phyloP scores from a whole-genome alignment of 2,113 vertebrate genomes.

The Colius striatus region DNA sequence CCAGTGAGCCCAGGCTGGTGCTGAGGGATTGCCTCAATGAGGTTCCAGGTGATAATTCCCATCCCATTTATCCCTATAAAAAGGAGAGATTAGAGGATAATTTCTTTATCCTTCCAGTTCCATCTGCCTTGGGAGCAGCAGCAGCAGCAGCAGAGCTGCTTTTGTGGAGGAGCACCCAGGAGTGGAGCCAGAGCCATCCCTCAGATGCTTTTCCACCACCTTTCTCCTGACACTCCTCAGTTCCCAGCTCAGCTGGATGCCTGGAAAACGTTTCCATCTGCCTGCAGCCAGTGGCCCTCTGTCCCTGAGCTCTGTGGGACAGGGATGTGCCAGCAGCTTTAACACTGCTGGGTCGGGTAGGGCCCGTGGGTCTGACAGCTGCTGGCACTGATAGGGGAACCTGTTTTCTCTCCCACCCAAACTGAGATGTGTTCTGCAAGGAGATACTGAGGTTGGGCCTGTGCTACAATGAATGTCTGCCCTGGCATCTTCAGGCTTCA shows the following conservation, averaged over 20 bases:
- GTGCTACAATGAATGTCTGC: rapidly evolving
- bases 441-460: not conserved
- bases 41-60: rapidly evolving
- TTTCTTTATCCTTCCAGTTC: not conserved
- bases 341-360: no score
- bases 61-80: no score
- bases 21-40: not conserved
- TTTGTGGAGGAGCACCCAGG: not conserved
- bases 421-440: not conserved
- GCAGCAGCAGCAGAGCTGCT: rapidly evolving
- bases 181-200: not conserved
- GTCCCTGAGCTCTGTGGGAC: not conserved
- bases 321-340: not conserved
- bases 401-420: not conserved
- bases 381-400: not conserved
- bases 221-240: no score
- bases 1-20: rapidly evolving
- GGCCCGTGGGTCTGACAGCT: not conserved
- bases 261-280: rapidly evolving
- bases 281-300: rapidly evolving
- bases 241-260: not conserved
- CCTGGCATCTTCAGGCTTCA: not conserved
- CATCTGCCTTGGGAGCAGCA: rapidly evolving
- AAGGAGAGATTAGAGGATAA: no score
- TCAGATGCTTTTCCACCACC: rapidly evolving